Evolutionary conservation across 1,140 invertebrate genomes (phyloP).

Genomic region (Acyrthosiphon pisum): DNA sequence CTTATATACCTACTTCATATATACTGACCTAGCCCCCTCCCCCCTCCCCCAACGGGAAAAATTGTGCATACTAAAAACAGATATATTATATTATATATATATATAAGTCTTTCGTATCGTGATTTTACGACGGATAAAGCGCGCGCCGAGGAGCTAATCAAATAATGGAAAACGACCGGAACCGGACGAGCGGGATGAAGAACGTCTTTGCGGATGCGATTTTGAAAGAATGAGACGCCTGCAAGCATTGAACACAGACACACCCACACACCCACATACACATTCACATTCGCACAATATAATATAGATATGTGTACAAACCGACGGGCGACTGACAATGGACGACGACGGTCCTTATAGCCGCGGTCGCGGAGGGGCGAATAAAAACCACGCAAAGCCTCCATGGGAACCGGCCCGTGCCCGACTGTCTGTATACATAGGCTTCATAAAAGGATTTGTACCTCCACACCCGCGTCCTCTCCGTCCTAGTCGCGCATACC

Average conservation of each 20-base stretch:
- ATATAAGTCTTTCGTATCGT: neutral
- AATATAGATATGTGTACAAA: neutral
- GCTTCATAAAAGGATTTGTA: slow-evolving; percentile 16
- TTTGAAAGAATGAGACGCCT: neutral
- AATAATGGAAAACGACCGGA: neutral
- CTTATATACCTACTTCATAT: neutral
- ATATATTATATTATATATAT: too few species aligned
- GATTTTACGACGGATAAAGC: neutral
- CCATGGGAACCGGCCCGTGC: neutral
- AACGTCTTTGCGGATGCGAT: neutral
- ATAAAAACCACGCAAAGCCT: neutral
- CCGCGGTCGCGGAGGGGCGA: neutral
- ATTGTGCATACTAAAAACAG: neutral
- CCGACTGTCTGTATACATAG: neutral
- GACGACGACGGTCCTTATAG: neutral
- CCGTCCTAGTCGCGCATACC: neutral
- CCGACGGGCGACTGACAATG: neutral
- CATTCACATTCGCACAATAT: neutral
- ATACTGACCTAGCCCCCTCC: neutral
- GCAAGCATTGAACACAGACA: neutral
- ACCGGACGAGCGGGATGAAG: neutral
- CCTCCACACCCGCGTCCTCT: neutral
- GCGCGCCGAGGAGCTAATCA: neutral
- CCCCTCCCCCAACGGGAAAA: neutral
- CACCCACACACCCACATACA: too few species aligned